These are phyloP conservation scores for Dromius quadrimaculatus DNA, from an alignment of 2,888 invertebrate genomes.

Conservation along the genomic window DNA sequence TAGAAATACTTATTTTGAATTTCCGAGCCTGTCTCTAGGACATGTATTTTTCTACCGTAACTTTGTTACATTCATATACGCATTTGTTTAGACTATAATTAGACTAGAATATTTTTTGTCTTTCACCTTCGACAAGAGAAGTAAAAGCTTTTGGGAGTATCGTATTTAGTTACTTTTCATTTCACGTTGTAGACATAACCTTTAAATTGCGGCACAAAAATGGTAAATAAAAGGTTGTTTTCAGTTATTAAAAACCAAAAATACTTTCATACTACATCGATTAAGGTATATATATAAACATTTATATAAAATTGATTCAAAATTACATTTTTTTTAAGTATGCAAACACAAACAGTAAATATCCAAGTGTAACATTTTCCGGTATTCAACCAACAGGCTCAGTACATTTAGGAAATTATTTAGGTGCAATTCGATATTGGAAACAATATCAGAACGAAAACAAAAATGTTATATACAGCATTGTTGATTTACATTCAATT, in stretches of 20 bases:
- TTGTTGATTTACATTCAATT: slow-evolving; percentile 94
- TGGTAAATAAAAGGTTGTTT: slow-evolving; percentile 22
- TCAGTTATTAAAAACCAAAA: slow-evolving; percentile 1
- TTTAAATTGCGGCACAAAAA: neutral
- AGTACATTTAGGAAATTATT: slow-evolving; percentile 96
- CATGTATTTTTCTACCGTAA: slow-evolving; percentile 51
- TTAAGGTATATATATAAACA: slow-evolving; percentile 5
- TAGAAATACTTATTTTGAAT: slow-evolving; percentile 30
- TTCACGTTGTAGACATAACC: slow-evolving; percentile 9
- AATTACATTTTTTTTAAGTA: slow-evolving; percentile 9
- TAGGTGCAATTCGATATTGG: slow-evolving; percentile 93
- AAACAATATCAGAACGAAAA: slow-evolving; percentile 80
- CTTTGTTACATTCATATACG: slow-evolving; percentile 40
- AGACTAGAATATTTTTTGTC: slow-evolving; percentile 29
- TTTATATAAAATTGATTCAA: neutral
- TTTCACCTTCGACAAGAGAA: slow-evolving; percentile 11
- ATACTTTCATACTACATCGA: slow-evolving; percentile 12
- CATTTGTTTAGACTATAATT: slow-evolving; percentile 43
- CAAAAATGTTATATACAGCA: slow-evolving; percentile 80
- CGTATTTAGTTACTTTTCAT: slow-evolving; percentile 12
- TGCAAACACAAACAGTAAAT: slow-evolving; percentile 57
- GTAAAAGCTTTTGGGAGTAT: slow-evolving; percentile 10
- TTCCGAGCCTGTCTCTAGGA: slow-evolving; percentile 49
- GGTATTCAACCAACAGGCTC: slow-evolving; percentile 97
- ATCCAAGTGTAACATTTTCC: slow-evolving; percentile 81